These are phyloP conservation scores for Trissonchulus sp. DNA, from an alignment of 2,888 invertebrate species.

Conservation along the genomic window DNA sequence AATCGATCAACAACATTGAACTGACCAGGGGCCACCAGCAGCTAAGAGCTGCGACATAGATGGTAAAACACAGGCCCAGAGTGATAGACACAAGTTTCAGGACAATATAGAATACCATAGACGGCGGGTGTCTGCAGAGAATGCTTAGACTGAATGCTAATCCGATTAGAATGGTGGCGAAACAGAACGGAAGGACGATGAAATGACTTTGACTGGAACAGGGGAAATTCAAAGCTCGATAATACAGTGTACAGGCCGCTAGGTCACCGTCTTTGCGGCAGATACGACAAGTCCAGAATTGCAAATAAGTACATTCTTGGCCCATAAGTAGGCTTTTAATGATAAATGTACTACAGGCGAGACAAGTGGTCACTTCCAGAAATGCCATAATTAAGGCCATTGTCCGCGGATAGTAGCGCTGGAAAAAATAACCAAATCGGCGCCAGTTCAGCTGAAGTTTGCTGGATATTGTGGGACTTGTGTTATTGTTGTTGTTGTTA, in stretches of 20 bases:
- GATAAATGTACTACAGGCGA: neutral
- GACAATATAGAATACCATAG: conserved; percentile 16
- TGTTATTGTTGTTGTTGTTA: too few species aligned
- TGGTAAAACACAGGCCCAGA: conserved; percentile 8
- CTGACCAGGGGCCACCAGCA: conserved; percentile 19
- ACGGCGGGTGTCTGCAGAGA: conserved; percentile 8
- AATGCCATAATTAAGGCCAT: neutral
- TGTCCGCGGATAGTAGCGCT: neutral
- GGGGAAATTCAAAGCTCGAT: conserved; percentile 6
- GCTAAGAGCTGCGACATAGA: conserved; percentile 14
- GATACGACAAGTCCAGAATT: conserved; percentile 19
- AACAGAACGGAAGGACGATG: conserved; percentile 17
- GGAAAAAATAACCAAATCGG: too few species aligned
- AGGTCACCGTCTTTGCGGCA: conserved; percentile 16
- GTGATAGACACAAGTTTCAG: conserved; percentile 8
- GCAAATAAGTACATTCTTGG: neutral
- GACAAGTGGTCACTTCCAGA: neutral
- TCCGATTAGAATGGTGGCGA: neutral
- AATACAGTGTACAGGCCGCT: neutral
- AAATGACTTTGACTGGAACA: conserved; percentile 14
- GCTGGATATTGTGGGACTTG: too few species aligned
- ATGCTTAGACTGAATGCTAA: neutral
- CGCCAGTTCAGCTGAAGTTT: too few species aligned
- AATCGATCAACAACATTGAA: neutral
- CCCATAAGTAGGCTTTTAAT: neutral